Conservation (phyloP, 2,888 invertebrate species). For the Aspidiotus rigidus region DNA sequence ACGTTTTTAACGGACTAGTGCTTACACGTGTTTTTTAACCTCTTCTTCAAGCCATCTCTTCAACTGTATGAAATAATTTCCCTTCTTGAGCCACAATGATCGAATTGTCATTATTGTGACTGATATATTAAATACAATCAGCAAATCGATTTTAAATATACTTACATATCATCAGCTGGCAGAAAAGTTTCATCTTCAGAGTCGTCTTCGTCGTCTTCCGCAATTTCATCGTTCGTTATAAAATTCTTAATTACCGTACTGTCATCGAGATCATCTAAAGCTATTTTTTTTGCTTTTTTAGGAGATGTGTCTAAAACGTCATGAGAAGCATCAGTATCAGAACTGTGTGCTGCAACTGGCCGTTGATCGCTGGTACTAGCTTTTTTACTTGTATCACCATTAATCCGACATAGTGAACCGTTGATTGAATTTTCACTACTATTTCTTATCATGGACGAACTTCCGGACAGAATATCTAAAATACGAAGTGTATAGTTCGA, state of each 20-base stretch:
- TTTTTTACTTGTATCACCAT: slow-evolving; percentile 15
- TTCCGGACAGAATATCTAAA: too few species aligned
- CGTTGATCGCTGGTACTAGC: too few species aligned
- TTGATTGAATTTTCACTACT: slow-evolving; percentile 2
- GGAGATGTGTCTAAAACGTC: neutral
- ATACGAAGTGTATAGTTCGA: too few species aligned
- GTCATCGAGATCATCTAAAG: slow-evolving; percentile 21
- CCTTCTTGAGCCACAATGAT: too few species aligned
- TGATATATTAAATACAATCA: neutral
- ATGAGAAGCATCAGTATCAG: slow-evolving; percentile 1
- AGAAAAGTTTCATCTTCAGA: slow-evolving; percentile 35
- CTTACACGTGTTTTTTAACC: too few species aligned
- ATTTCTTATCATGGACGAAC: too few species aligned
- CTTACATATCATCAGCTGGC: slow-evolving; percentile 21
- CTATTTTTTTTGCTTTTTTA: slow-evolving; percentile 20
- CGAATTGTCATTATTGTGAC: too few species aligned
- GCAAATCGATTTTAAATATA: neutral
- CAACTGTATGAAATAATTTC: too few species aligned
- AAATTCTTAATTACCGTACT: slow-evolving; percentile 18
- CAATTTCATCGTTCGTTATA: slow-evolving; percentile 25
- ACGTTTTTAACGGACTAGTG: too few species aligned
- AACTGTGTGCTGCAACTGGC: neutral
- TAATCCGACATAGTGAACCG: slow-evolving; percentile 5
- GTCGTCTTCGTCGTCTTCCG: slow-evolving; percentile 32
- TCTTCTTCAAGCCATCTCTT: too few species aligned